These are phyloP conservation scores for Aspidiotus rigidus DNA, from an alignment of 2,888 invertebrate genomes.

Conservation along the genomic window DNA sequence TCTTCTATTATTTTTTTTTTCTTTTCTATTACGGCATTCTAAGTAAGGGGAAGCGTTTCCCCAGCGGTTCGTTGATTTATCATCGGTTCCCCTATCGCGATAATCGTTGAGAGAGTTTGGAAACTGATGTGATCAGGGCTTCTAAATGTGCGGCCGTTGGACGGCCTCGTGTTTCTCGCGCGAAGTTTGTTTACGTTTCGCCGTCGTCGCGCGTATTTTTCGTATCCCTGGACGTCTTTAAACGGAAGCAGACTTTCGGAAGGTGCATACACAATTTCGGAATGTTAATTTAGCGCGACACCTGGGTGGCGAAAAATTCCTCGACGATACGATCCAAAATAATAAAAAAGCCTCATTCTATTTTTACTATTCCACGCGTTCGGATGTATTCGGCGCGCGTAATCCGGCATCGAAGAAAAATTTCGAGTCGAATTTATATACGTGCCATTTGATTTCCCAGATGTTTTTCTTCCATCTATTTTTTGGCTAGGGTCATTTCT, in stretches of 20 bases:
- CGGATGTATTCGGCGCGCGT: no score
- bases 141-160: conserved; percentile 1
- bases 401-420: not conserved
- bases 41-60: conserved; percentile 23
- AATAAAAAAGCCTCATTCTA: no score
- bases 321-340: no score
- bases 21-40: not conserved
- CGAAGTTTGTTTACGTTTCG: not conserved
- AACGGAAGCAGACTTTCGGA: not conserved
- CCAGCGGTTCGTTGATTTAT: conserved; percentile 28
- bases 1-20: conserved; percentile 25
- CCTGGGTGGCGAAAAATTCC: no score
- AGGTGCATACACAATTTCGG: not conserved
- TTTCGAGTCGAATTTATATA: no score
- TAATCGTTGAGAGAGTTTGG: conserved; percentile 25
- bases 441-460: no score
- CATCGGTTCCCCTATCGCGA: conserved; percentile 26
- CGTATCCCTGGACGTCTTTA: not conserved
- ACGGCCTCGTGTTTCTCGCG: conserved; percentile 38
- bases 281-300: not conserved
- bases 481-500: no score
- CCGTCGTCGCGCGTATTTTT: not conserved
- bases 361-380: no score
- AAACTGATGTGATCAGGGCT: conserved; percentile 21
- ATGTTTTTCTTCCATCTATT: no score